These are phyloP conservation scores for Numenius phaeopus DNA, from an alignment of 2,797 vertebrate species.

Conservation along the genomic window DNA sequence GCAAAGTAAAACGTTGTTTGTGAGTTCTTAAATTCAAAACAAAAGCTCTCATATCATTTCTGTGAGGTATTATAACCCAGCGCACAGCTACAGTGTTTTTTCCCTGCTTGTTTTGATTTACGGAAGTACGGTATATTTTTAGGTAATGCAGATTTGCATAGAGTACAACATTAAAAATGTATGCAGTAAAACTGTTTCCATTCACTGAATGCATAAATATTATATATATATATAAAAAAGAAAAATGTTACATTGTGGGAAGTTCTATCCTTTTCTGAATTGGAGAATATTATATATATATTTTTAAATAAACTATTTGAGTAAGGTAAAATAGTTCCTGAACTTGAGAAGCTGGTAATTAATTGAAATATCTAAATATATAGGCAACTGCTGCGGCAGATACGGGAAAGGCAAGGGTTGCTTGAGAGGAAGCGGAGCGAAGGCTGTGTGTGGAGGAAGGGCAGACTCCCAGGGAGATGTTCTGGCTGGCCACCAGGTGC, in stretches of 20 bases:
- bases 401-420: background rate
- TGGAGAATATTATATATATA: slow-evolving; percentile 83
- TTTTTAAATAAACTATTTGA: slow-evolving; percentile 86
- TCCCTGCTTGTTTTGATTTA: slow-evolving; percentile 54
- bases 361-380: slow-evolving; percentile 68
- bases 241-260: slow-evolving; percentile 81
- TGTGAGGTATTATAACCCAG: slow-evolving; percentile 27
- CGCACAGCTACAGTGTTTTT: slow-evolving; percentile 34
- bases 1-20: slow-evolving; percentile 25
- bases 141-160: slow-evolving; percentile 71
- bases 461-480: background rate
- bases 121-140: slow-evolving; percentile 68
- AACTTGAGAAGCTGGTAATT: slow-evolving; percentile 79
- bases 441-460: background rate
- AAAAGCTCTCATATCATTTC: slow-evolving; percentile 5
- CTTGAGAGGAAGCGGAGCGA: background rate
- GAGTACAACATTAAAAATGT: slow-evolving; percentile 81
- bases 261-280: slow-evolving; percentile 83
- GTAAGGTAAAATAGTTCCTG: slow-evolving; percentile 82
- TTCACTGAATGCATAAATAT: slow-evolving; percentile 83
- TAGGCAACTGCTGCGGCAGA: background rate
- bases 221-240: slow-evolving; percentile 74
- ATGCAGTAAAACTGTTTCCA: slow-evolving; percentile 84
- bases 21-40: slow-evolving; percentile 51
- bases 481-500: background rate